Percentiles rank a stretch among this genome's conserved stretches.
Evolutionary conservation across 2,113 vertebrate species (phyloP).

Genomic region (Odocoileus hemionus): DNA sequence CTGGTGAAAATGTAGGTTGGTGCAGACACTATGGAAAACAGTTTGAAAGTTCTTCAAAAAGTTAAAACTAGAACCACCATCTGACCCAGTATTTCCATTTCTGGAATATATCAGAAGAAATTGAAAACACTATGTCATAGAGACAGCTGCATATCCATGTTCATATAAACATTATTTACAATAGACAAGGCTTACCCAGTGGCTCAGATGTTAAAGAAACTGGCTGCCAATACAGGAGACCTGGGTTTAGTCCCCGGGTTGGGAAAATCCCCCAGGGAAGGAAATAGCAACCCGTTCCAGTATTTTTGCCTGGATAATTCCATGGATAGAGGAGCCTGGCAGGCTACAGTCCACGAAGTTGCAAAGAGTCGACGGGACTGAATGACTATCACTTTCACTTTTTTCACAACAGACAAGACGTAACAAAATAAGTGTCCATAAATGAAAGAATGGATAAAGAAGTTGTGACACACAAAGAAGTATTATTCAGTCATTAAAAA

Average conservation of each 20-base stretch:
- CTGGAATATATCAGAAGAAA: background rate
- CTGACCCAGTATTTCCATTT: background rate
- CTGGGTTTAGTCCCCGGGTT: background rate
- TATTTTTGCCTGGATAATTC: background rate
- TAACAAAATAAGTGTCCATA: background rate
- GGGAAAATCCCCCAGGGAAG: background rate
- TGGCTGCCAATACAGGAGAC: background rate
- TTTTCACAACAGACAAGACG: background rate
- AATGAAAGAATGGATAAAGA: background rate
- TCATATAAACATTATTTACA: background rate
- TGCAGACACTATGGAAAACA: background rate
- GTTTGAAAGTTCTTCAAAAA: background rate
- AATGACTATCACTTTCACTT: background rate
- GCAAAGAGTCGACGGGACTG: accelerated
- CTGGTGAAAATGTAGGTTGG: background rate
- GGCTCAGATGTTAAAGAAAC: background rate
- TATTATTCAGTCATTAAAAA: background rate
- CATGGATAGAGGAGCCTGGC: background rate
- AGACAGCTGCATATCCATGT: background rate
- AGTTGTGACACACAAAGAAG: background rate
- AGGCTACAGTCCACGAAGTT: accelerated
- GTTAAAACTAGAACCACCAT: background rate
- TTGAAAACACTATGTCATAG: background rate
- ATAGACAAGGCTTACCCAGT: background rate
- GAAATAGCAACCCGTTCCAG: background rate